Evolutionary conservation across 2,113 vertebrate genomes (phyloP).

Genomic region (Lepisosteus oculatus): DNA sequence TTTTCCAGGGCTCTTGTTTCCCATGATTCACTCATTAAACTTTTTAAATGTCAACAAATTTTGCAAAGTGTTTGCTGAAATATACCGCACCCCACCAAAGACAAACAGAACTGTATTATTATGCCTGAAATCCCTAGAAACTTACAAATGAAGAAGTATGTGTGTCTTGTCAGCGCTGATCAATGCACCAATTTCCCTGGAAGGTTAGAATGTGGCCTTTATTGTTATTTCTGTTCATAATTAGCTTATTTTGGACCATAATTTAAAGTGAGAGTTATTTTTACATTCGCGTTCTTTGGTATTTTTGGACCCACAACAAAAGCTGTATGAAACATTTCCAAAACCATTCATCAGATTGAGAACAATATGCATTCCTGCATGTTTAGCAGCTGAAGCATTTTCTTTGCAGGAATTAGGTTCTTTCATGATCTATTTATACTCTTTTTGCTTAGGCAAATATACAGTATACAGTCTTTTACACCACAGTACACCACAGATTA

Average conservation of each 20-base stretch:
- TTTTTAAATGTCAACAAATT: too few species aligned
- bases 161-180: too few species aligned
- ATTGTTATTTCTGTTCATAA: constrained; percentile 44
- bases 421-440: constrained; percentile 53
- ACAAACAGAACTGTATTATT: too few species aligned
- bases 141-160: too few species aligned
- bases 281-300: constrained; percentile 51
- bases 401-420: constrained; percentile 13
- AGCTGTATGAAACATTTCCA: constrained; percentile 23
- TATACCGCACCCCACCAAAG: too few species aligned
- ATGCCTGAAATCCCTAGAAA: too few species aligned
- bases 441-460: constrained; percentile 19
- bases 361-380: constrained; percentile 21
- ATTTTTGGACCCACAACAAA: constrained; percentile 54
- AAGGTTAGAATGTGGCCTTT: constrained; percentile 33
- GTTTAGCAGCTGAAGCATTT: constrained; percentile 39
- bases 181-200: constrained; percentile 24
- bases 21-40: too few species aligned
- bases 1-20: too few species aligned
- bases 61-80: too few species aligned
- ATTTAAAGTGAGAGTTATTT: constrained; percentile 39
- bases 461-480: too few species aligned
- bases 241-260: constrained; percentile 49
- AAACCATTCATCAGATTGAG: constrained; percentile 21
- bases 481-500: too few species aligned